Percentiles rank a stretch among this genome's conserved stretches.
Evolutionary conservation across 2,888 invertebrate genomes (phyloP).

Genomic region (Congeria kusceri): DNA sequence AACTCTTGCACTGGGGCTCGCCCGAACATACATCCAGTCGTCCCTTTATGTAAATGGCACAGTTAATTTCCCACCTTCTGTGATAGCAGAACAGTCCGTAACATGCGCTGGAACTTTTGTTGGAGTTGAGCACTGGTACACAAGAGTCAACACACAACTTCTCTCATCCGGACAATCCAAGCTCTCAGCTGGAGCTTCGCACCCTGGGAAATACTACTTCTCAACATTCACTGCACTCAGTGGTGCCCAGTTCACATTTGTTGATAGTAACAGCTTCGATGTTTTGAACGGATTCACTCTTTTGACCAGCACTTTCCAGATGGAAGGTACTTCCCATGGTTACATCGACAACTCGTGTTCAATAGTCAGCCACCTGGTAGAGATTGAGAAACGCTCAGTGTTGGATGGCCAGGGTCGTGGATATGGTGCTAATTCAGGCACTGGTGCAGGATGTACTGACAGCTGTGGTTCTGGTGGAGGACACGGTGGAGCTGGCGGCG

Average conservation of each 20-base stretch:
- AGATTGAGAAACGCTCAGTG: constrained; percentile 65
- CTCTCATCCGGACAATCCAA: constrained; percentile 58
- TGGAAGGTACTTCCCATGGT: constrained; percentile 58
- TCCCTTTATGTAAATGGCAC: constrained; percentile 53
- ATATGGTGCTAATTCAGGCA: constrained; percentile 54
- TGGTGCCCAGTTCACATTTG: constrained; percentile 55
- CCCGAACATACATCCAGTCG: constrained; percentile 63
- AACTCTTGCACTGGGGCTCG: constrained; percentile 48
- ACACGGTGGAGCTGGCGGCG: constrained; percentile 70
- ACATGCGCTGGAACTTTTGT: constrained; percentile 57
- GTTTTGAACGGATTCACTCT: constrained; percentile 41
- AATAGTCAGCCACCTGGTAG: constrained; percentile 55
- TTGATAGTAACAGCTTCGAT: constrained; percentile 40
- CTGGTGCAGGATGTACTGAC: constrained; percentile 60
- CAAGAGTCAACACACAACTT: constrained; percentile 56
- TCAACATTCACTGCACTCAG: constrained; percentile 62
- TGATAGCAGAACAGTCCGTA: constrained; percentile 62
- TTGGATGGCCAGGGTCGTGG: constrained; percentile 63
- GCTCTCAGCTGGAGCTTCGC: constrained; percentile 29
- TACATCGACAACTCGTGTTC: constrained; percentile 44
- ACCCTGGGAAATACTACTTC: constrained; percentile 59
- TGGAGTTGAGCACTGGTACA: constrained; percentile 69
- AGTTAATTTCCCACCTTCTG: constrained; percentile 59
- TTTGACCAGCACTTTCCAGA: constrained; percentile 55
- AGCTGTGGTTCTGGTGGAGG: constrained; percentile 69